Base-by-base conservation (phyloP, 2,888 invertebrate genomes). In the Ectobius pallidus region DNA sequence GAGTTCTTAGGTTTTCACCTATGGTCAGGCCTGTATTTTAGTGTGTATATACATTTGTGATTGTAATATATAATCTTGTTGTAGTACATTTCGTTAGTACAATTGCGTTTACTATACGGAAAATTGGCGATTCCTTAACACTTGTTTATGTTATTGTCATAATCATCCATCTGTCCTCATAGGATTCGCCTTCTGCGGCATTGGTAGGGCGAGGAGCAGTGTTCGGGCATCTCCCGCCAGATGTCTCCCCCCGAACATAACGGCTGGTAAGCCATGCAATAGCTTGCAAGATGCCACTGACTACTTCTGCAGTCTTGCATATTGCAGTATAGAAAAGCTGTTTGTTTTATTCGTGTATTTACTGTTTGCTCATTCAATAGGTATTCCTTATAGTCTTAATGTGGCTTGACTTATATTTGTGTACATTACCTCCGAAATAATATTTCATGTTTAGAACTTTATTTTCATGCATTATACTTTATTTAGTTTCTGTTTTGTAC, bases 251-350 rank as follows among this genome's bases (percentile, higher is more conserved):
- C 42, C 70, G 44, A 61, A 42, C 44, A 18, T 44, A 52, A 61
- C 72, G 72, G 74, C 74, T 69, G 74, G 74, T 74, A 74, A 74
- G 74, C 72, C 72, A 58, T 58, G 58, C 58, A 58, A 58, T 58
- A 58, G 30, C 30, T 58, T 58, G 58, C 58, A 30, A 32, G 58
- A 58, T 58, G 58, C 2, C 16, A 58, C 6, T 27, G 3, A 30
- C 9, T 3, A 14, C 16, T 30, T 30, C 58, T n/a, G n/a, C n/a
- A n/a, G 58, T 32, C 58, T 58, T 58, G 58, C 58, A 58, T 30
- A 58, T 58, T 30, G 16, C 58, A 16, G 52, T 16, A 39, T 39
- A 39, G 39, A 39, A 39, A 46, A 14, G 46, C 46, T 46, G 11
- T 46, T 46, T 3, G n/a, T n/a, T 46, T 46, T n/a, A 14, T n/a